phyloP scores from a whole-genome alignment of 2,888 invertebrate species.

The Himalopsyche kuldschensis region DNA sequence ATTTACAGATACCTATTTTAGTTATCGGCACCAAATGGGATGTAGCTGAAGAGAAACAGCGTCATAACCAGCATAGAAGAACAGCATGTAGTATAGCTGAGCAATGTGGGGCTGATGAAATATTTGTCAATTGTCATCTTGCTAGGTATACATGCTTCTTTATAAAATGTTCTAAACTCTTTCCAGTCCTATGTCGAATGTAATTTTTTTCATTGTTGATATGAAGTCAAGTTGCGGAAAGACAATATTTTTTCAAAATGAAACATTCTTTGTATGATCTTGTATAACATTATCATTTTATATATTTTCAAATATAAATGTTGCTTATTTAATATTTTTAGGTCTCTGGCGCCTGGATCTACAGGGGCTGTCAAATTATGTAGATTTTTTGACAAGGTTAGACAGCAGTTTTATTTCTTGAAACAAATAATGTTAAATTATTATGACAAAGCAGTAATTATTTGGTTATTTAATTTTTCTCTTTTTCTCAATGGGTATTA shows the following conservation, averaged over 20 bases:
- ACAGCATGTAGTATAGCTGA: constrained; percentile 74
- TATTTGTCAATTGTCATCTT: constrained; percentile 77
- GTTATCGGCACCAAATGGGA: constrained; percentile 95
- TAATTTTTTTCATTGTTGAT: no score
- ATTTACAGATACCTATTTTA: constrained; percentile 81
- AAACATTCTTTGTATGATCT: no score
- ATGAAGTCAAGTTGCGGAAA: no score
- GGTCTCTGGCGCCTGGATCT: constrained; percentile 90
- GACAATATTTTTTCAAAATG: no score
- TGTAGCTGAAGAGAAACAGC: constrained; percentile 75
- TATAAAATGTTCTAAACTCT: not conserved
- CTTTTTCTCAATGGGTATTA: no score
- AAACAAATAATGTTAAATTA: not conserved
- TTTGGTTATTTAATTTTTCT: no score
- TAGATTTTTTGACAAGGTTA: constrained; percentile 88
- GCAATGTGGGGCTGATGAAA: constrained; percentile 92
- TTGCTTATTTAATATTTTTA: constrained; percentile 50
- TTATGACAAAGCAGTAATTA: no score
- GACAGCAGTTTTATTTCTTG: not conserved
- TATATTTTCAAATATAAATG: not conserved
- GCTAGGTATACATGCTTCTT: constrained; percentile 46
- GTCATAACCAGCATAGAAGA: constrained; percentile 61
- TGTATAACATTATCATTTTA: no score
- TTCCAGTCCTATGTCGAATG: no score
- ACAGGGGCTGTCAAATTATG: constrained; percentile 92